phyloP scores from a whole-genome alignment of 2,888 invertebrate genomes.

The Ernsta delagoae region DNA sequence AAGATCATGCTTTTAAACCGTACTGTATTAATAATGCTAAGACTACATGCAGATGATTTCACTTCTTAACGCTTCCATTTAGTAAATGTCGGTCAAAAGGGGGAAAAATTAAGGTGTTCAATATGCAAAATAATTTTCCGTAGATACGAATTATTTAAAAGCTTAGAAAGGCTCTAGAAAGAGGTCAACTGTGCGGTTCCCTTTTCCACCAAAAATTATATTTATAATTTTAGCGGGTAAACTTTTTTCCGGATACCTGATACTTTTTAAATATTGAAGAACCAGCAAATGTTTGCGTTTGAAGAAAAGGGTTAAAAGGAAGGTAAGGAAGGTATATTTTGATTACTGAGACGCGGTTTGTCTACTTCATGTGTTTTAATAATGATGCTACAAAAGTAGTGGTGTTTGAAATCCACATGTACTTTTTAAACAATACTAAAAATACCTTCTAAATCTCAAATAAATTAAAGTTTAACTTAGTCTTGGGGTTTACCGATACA shows the following conservation, averaged over 20 bases:
- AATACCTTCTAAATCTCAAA: too few relatives aligned
- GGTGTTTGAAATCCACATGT: too few relatives aligned
- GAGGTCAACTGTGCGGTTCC: slow-evolving; percentile 23
- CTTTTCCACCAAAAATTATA: slow-evolving; percentile 33
- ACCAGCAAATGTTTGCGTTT: slow-evolving; percentile 30
- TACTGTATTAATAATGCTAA: neutral
- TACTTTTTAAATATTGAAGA: slow-evolving; percentile 39
- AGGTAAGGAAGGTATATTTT: slow-evolving; percentile 7
- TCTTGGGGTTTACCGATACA: too few relatives aligned
- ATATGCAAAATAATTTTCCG: slow-evolving; percentile 20
- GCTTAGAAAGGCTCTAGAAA: slow-evolving; percentile 18
- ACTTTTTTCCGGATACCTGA: slow-evolving; percentile 44
- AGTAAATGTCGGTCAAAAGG: slow-evolving; percentile 8
- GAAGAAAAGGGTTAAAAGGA: slow-evolving; percentile 28
- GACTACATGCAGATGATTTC: neutral
- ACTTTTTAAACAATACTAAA: too few relatives aligned
- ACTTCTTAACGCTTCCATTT: neutral
- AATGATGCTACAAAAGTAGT: neutral
- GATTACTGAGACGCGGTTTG: slow-evolving; percentile 2
- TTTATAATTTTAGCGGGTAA: slow-evolving; percentile 36
- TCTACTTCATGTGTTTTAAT: slow-evolving; percentile 3
- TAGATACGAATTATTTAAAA: slow-evolving; percentile 25
- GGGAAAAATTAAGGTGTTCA: slow-evolving; percentile 11
- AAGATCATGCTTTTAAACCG: neutral
- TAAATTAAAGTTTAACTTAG: too few relatives aligned